Base-by-base conservation (phyloP, 2,113 vertebrate species). In the Rhegmatorhina hoffmannsi region DNA sequence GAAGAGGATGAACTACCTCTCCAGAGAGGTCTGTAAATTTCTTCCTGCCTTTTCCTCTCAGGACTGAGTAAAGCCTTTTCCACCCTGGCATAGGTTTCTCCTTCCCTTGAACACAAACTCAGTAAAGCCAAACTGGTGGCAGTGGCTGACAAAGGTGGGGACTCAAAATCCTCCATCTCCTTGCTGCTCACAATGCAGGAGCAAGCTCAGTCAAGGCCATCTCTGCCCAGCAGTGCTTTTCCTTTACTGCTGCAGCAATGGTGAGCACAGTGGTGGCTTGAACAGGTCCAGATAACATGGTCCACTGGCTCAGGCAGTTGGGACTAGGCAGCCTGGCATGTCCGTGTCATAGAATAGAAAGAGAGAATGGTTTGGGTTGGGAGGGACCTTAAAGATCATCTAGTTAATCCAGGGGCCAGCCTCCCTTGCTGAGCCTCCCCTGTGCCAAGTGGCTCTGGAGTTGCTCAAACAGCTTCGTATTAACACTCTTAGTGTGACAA, bases 161-260 rank as follows among this genome's bases (percentile, higher is more conserved):
- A 75, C 26, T 44, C 36, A n/a, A 50, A 87, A n/a, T 12, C 3
- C 40, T 69, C 25, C 55, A 24, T 74, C 56, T 62, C 46, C 28
- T 49, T 29, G 21, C 40, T 66, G 56, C 29, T 56, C 1, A 1
- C 0, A 0, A 16, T 33, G 28, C 31, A 55, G 70, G 8, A 78
- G 11, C 24, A 40, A 79, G 46, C 8, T 66, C 66, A 70, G 40
- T 9, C 1, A 1, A 62, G 28, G 52, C 34, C 7, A 36, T 18
- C 19, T 70, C 21, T 70, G 23, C 40, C 38, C 76, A 82, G 88
- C 13, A 56, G 13, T 11, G 17, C 52, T 62, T 47, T 56, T 9
- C 23, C 16, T 28, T 56, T 16, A 6, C 33, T 69, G 56, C 12
- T 2, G 1, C 47, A 50, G 60, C 43, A 69, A 44, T 24, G 34